Conservation (phyloP, 2,888 invertebrate species). For the Ctenicera cuprea region DNA sequence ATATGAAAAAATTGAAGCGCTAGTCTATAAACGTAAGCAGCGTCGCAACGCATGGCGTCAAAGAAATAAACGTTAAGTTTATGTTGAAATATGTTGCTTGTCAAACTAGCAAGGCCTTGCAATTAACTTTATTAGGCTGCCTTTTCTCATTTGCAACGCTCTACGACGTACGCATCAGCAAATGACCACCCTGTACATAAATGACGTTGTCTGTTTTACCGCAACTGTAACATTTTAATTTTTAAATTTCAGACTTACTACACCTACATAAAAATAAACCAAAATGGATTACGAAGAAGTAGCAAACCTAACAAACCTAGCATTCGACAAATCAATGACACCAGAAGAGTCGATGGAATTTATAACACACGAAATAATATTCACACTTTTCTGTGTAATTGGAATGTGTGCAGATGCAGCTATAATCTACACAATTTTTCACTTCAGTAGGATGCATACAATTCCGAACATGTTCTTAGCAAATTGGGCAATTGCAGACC, state of each 20-base stretch:
- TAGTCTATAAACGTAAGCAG: too few relatives aligned
- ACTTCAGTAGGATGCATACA: slow-evolving; percentile 13
- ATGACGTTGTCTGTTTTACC: too few relatives aligned
- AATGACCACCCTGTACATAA: too few relatives aligned
- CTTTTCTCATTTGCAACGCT: too few relatives aligned
- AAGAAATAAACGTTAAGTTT: too few relatives aligned
- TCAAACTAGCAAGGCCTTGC: too few relatives aligned
- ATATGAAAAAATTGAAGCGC: too few relatives aligned
- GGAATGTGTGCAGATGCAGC: slow-evolving; percentile 31
- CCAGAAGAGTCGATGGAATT: neutral
- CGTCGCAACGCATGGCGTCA: too few relatives aligned
- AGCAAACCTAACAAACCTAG: neutral
- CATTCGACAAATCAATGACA: neutral
- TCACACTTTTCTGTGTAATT: slow-evolving; percentile 14
- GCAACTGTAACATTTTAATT: neutral
- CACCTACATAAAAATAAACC: neutral
- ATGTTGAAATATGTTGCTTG: too few relatives aligned
- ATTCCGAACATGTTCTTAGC: slow-evolving; percentile 23
- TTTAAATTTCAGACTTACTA: neutral
- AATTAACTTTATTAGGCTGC: too few relatives aligned
- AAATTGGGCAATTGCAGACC: slow-evolving; percentile 26
- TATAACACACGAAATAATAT: slow-evolving; percentile 23
- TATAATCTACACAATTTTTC: slow-evolving; percentile 19
- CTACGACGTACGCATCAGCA: too few relatives aligned
- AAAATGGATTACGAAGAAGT: slow-evolving; percentile 10